phyloP scores from a whole-genome alignment of 2,888 invertebrate species.

The Vannuccia rotundouncinata region DNA sequence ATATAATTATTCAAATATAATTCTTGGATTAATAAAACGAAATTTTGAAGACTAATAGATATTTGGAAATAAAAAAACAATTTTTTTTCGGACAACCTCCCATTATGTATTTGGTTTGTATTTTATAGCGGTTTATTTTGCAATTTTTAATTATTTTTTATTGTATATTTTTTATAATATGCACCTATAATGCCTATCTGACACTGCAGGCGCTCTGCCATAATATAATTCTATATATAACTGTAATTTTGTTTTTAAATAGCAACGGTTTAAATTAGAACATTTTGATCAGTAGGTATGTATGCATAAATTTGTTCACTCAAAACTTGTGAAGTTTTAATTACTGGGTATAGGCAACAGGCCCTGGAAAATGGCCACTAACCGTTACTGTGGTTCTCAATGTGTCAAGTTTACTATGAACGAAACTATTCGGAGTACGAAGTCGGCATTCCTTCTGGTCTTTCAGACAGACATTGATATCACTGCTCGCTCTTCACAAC shows the following conservation, averaged over 20 bases:
- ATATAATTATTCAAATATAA: too few relatives aligned
- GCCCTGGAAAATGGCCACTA: neutral
- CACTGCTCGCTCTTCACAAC: neutral
- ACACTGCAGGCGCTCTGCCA: too few relatives aligned
- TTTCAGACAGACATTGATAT: neutral
- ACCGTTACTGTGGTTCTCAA: neutral
- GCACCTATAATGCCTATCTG: too few relatives aligned
- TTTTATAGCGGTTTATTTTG: too few relatives aligned
- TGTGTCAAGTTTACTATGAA: neutral
- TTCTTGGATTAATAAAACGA: too few relatives aligned
- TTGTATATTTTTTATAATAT: too few relatives aligned
- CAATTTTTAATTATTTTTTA: too few relatives aligned
- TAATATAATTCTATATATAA: neutral
- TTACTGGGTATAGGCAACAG: neutral
- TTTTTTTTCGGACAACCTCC: too few relatives aligned
- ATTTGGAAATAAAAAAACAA: too few relatives aligned
- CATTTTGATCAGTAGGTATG: neutral
- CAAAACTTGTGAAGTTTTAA: neutral
- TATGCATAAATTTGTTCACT: neutral
- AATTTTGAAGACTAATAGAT: too few relatives aligned
- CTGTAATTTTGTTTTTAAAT: neutral
- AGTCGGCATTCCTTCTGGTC: neutral
- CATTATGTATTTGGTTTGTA: too few relatives aligned
- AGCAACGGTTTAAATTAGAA: neutral
- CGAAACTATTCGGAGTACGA: neutral